Evolutionary conservation across 2,113 vertebrate genomes (phyloP).

Genomic region (Physeter macrocephalus): DNA sequence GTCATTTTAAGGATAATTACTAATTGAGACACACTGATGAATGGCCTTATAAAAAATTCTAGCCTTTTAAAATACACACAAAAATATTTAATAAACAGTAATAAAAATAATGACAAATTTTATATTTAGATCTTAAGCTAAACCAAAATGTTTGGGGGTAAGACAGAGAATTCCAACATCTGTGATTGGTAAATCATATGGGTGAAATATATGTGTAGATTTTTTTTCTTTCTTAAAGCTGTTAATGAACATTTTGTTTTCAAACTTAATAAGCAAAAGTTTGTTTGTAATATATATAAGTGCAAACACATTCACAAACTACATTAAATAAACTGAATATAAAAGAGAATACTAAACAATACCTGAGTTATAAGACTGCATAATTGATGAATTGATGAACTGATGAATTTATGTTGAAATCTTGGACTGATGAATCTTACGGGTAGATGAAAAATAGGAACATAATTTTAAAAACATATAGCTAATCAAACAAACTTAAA

Average conservation of each 20-base stretch:
- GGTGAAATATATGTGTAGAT: background rate
- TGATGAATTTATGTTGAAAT: background rate
- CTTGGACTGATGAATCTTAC: background rate
- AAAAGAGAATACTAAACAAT: background rate
- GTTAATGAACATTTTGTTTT: background rate
- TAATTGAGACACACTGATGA: background rate
- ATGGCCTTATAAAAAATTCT: background rate
- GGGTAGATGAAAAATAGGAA: background rate
- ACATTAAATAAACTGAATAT: background rate
- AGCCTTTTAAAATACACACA: background rate
- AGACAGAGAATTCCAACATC: background rate
- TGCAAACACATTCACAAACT: background rate
- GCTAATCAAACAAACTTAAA: background rate
- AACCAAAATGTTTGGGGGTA: rapidly evolving
- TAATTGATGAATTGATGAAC: background rate
- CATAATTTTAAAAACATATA: background rate
- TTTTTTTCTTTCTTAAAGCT: background rate
- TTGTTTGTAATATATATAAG: background rate
- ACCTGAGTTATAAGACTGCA: background rate
- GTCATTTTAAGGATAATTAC: background rate
- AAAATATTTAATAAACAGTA: background rate
- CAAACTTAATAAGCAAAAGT: background rate
- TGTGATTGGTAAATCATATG: background rate
- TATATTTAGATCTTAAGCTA: background rate
- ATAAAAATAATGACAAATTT: background rate